A percentile compares a stretch with the other conserved stretches of the same genome.
Evolutionary conservation across 2,888 invertebrate genomes (phyloP).

Genomic region (Invenusta paracnida): DNA sequence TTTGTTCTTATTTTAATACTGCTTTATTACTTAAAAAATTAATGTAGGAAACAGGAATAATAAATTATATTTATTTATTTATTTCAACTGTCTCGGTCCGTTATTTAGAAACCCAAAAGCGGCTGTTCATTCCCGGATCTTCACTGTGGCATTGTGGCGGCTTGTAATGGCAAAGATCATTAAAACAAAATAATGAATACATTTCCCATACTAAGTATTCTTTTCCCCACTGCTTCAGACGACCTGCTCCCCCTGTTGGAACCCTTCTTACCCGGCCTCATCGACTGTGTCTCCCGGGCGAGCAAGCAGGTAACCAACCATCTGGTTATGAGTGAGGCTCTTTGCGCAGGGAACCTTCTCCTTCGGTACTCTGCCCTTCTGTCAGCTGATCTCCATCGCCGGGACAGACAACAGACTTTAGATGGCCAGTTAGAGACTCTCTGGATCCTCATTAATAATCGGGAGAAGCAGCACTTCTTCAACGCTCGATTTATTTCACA

Average conservation of each 20-base stretch:
- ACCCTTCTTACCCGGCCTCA: neutral
- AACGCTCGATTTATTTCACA: slow-evolving; percentile 74
- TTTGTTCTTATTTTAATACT: too few species aligned
- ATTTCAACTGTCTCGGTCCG: too few species aligned
- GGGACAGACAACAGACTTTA: neutral
- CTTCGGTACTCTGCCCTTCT: neutral
- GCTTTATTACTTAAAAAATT: too few species aligned
- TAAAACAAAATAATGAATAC: too few species aligned
- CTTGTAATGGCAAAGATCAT: too few species aligned
- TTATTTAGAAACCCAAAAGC: too few species aligned
- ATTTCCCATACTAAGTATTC: too few species aligned
- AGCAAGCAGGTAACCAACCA: neutral
- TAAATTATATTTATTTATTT: too few species aligned
- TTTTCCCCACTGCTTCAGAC: too few species aligned
- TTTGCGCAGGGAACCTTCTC: neutral
- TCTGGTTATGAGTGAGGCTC: neutral
- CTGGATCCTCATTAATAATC: slow-evolving; percentile 71
- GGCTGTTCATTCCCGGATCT: too few species aligned
- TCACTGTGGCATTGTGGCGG: too few species aligned
- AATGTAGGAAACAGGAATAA: too few species aligned
- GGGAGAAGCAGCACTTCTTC: slow-evolving; percentile 74
- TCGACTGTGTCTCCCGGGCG: neutral
- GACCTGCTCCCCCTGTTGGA: neutral
- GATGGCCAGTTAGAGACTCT: slow-evolving; percentile 63
- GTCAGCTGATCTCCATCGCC: neutral